Base-by-base conservation (phyloP, 2,888 invertebrate species). In the Amphipyra berbera region DNA sequence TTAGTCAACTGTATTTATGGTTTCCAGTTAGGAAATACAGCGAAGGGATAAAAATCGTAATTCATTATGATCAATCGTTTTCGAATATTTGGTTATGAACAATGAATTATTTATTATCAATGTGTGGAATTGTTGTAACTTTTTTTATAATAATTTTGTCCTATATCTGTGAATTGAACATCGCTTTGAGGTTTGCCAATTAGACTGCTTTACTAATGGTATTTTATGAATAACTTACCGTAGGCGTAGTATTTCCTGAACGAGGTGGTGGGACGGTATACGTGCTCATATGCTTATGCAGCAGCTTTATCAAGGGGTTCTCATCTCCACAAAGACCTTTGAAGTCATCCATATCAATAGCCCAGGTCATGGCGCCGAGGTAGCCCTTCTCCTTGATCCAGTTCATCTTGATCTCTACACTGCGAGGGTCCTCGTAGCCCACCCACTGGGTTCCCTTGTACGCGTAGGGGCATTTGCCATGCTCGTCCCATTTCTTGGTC, bases 301-400 rank as follows among this genome's bases (percentile, higher is more conserved):
- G 92, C 54, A 97, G 95, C 66, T 97, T 96, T 70, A 97, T 97
- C 9, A 98, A 90, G 0, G 96, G 95, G 87, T 98, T 98, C 81
- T 96, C 95, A 0, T 96, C 95, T 0, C 98, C 98, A 81, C 98
- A 98, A 0, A 97, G 86, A 0, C 98, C 98, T 61, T 96, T 95
- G 87, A 98, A 98, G 88, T 98, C 98, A 64, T 98, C 98, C 98
- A 98, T 98, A 77, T 98, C 98, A 48, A 98, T 97, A 27, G 98
- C 98, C 98, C 98, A 98, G 14, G 96, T 97, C 98, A 98, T 98
- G 0, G 98, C 98, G 0, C 98, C 98, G 0, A 97, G 97, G 75
- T 94, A 94, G 0, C 98, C 98, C 86, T 97, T 97, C 59, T 96
- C 83, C 85, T 97, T 98, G 76, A 98, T 97, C 95, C 96, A 98